phyloP scores from a whole-genome alignment of 2,888 invertebrate species.

The Noctua pronuba region DNA sequence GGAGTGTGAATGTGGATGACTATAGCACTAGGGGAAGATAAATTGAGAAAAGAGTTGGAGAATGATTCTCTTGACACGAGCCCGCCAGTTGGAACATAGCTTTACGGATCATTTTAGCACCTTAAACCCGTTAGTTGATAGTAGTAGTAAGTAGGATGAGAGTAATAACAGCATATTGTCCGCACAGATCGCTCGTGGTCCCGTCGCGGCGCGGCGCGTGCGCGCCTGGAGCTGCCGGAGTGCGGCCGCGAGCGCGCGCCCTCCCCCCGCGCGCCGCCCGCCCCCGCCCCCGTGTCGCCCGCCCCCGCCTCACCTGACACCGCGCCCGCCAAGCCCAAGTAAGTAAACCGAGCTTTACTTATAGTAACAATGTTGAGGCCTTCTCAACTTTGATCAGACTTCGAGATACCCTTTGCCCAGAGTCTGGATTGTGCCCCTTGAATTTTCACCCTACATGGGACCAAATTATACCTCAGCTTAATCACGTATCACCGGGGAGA shows the following conservation, averaged over 20 bases:
- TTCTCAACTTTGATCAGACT: neutral
- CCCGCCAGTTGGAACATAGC: neutral
- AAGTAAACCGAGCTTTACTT: slow-evolving; percentile 39
- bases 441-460: neutral
- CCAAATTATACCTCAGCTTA: neutral
- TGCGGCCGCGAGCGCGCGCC: slow-evolving; percentile 91
- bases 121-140: neutral
- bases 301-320: slow-evolving; percentile 58
- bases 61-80: neutral
- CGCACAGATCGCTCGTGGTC: slow-evolving; percentile 96
- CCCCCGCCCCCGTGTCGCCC: slow-evolving; percentile 57
- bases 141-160: neutral
- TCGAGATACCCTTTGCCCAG: neutral
- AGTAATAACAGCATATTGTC: neutral
- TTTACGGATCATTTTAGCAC: neutral
- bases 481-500: neutral
- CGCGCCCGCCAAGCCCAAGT: slow-evolving; percentile 84
- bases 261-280: slow-evolving; percentile 82
- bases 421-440: neutral
- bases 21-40: neutral
- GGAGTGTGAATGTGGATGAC: neutral
- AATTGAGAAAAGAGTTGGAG: neutral
- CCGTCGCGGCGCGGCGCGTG: slow-evolving; percentile 93
- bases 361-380: neutral
- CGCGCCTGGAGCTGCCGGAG: slow-evolving; percentile 96